Percentiles rank a stretch among this genome's conserved stretches.
Evolutionary conservation across 2,797 vertebrate species (phyloP).

Genomic region (Prunella strophiata): DNA sequence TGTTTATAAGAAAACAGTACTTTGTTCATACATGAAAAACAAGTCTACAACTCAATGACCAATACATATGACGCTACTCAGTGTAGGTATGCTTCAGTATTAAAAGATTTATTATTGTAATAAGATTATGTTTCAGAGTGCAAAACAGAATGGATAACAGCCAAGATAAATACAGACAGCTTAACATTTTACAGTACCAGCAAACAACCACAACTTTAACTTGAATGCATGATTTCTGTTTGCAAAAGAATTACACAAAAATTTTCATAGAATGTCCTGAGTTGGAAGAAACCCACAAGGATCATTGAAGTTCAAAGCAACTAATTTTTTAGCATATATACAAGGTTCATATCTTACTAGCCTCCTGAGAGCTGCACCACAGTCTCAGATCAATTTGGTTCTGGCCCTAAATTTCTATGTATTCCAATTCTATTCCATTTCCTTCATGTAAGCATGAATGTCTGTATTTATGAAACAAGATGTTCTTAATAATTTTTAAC

Average conservation of each 20-base stretch:
- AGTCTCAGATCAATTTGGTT: background rate
- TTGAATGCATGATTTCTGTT: background rate
- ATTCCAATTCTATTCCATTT: background rate
- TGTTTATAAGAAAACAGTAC: background rate
- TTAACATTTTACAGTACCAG: background rate
- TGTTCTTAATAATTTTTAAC: background rate
- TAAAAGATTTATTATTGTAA: background rate
- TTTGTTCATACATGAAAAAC: background rate
- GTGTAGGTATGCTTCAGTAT: background rate
- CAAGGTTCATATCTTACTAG: background rate
- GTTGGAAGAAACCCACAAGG: background rate
- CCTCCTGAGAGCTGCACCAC: background rate
- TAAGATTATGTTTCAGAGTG: background rate
- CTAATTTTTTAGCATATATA: background rate
- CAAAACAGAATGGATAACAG: background rate
- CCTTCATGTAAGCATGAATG: background rate
- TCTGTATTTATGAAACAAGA: background rate
- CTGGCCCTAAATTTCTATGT: background rate
- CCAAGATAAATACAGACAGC: background rate
- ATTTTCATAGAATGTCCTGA: background rate
- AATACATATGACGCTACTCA: background rate
- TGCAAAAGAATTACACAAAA: background rate
- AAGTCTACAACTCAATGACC: background rate
- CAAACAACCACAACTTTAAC: background rate
- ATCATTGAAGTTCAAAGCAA: background rate